These are phyloP conservation scores for Sipha flava DNA, from an alignment of 1,140 invertebrate species.

Conservation along the genomic window DNA sequence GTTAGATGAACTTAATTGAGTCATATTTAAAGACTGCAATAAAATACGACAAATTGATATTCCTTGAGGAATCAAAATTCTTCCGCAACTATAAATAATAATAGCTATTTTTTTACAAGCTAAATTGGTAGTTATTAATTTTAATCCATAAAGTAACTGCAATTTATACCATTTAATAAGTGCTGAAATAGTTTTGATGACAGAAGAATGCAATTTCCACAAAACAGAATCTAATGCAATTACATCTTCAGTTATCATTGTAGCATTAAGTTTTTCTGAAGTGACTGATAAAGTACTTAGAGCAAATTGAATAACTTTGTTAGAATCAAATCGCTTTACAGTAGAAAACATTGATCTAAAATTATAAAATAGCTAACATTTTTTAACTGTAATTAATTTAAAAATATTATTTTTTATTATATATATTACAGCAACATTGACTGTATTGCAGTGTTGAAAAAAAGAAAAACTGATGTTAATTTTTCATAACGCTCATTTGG, in stretches of 20 bases:
- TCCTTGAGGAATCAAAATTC: conserved; percentile 22
- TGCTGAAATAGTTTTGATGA: conserved; percentile 14
- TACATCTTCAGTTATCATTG: background rate
- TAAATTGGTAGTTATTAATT: no score
- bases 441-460: conserved; percentile 18
- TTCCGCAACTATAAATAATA: background rate
- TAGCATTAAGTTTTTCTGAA: conserved; percentile 9
- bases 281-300: background rate
- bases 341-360: conserved; percentile 11
- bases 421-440: conserved; percentile 6
- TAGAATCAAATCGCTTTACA: background rate
- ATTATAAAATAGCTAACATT: background rate
- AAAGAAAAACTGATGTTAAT: conserved; percentile 5
- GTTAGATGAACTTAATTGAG: background rate
- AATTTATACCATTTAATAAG: conserved; percentile 11
- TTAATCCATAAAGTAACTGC: background rate
- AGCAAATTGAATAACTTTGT: conserved; percentile 11
- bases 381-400: background rate
- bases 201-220: conserved; percentile 13
- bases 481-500: conserved; percentile 20
- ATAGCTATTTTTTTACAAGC: no score
- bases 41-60: conserved; percentile 10
- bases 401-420: background rate
- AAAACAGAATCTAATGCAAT: conserved; percentile 6
- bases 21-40: background rate